phyloP scores from a whole-genome alignment of 2,888 invertebrate genomes.

The Seira sanloemensis region DNA sequence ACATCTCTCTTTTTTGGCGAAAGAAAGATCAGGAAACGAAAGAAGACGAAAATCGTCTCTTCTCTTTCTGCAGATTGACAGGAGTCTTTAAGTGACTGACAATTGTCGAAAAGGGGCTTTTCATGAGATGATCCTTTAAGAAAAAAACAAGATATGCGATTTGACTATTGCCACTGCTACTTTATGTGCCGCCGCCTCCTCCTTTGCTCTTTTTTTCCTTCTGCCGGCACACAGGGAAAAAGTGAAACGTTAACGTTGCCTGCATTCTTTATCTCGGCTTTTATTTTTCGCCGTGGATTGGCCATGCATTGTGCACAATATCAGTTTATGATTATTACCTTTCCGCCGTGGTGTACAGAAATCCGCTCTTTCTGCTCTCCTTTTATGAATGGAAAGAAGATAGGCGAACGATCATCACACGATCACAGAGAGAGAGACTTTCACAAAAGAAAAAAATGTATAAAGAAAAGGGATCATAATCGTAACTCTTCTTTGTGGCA shows the following conservation, averaged over 20 bases:
- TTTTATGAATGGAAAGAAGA: slow-evolving; percentile 30
- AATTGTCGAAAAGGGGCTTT: background rate
- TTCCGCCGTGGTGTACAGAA: slow-evolving; percentile 23
- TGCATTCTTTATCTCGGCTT: background rate
- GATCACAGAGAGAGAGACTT: slow-evolving; percentile 13
- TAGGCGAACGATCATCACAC: slow-evolving; percentile 18
- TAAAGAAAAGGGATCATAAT: slow-evolving; percentile 40
- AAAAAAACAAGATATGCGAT: slow-evolving; percentile 19
- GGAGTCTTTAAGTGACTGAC: background rate
- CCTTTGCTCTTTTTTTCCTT: slow-evolving; percentile 26
- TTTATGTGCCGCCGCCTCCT: slow-evolving; percentile 21
- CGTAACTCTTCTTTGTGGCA: slow-evolving; percentile 63
- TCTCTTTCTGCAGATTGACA: too few relatives aligned
- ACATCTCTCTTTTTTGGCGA: background rate
- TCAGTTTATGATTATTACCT: slow-evolving; percentile 65
- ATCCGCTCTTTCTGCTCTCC: background rate
- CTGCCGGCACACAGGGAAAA: slow-evolving; percentile 12
- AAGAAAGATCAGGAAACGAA: background rate
- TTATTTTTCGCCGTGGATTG: slow-evolving; percentile 6
- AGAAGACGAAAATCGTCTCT: background rate
- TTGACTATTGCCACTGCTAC: background rate
- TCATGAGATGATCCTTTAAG: too few relatives aligned
- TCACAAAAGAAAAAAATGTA: background rate
- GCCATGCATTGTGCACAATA: slow-evolving; percentile 42
- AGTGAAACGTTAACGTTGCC: background rate